Conservation (phyloP, 2,113 vertebrate genomes). For the Cyprinodon brontotheroides region DNA sequence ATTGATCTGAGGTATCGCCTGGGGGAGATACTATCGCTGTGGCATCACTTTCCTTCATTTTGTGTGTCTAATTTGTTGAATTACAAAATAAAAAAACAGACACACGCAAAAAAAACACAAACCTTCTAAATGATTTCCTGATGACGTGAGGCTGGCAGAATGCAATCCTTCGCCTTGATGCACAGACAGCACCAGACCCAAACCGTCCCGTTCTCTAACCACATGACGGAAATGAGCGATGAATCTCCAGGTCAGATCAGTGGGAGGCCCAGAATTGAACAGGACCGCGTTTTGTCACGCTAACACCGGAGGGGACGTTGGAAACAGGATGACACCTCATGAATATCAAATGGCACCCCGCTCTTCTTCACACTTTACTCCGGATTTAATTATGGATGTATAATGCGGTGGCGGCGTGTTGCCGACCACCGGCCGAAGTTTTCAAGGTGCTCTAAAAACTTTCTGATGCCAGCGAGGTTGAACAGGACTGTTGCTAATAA, state of each 20-base stretch:
- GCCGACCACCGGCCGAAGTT: slow-evolving; percentile 27
- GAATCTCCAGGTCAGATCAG: slow-evolving; percentile 55
- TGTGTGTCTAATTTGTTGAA: neutral
- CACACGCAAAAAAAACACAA: slow-evolving; percentile 41
- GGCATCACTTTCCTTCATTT: too few species aligned
- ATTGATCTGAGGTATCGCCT: neutral
- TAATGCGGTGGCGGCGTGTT: slow-evolving; percentile 43
- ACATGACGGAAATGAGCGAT: slow-evolving; percentile 59
- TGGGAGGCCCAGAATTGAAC: slow-evolving; percentile 58
- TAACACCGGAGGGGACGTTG: slow-evolving; percentile 65
- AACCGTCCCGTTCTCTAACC: slow-evolving; percentile 25
- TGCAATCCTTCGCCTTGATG: slow-evolving; percentile 62
- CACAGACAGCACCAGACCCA: slow-evolving; percentile 47
- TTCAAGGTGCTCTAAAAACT: slow-evolving; percentile 66
- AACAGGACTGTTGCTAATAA: slow-evolving; percentile 1
- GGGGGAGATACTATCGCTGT: too few species aligned
- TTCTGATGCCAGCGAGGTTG: slow-evolving; percentile 29
- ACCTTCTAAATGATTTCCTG: too few species aligned
- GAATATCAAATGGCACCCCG: slow-evolving; percentile 73
- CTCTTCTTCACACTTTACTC: slow-evolving; percentile 62
- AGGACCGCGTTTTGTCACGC: slow-evolving; percentile 63
- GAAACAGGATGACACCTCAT: slow-evolving; percentile 69
- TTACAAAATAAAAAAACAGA: slow-evolving; percentile 11
- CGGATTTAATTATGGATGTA: slow-evolving; percentile 69
- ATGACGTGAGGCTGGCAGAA: slow-evolving; percentile 32